Evolutionary conservation across 2,888 invertebrate genomes (phyloP).

Genomic region (Hartigia nigra): DNA sequence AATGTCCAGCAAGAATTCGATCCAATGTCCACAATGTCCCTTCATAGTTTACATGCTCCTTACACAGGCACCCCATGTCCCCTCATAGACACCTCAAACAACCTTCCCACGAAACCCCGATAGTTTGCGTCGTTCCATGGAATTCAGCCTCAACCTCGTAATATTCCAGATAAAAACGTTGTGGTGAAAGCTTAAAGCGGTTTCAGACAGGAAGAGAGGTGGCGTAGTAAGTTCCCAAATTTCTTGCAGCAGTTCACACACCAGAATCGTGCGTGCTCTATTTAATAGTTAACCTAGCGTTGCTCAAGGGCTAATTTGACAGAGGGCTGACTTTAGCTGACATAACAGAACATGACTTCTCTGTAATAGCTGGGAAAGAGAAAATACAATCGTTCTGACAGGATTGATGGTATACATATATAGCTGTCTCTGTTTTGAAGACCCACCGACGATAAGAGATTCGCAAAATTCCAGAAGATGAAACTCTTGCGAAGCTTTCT

Average conservation of each 20-base stretch:
- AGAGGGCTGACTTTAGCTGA: not conserved
- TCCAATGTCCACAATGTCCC: conserved; percentile 42
- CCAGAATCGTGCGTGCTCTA: not conserved
- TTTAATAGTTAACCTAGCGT: not conserved
- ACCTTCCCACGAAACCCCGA: not conserved
- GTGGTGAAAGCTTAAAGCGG: not conserved
- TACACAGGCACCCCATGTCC: not conserved
- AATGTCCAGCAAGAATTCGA: conserved; percentile 47
- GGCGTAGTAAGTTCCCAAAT: not conserved
- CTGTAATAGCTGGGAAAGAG: too few relatives aligned
- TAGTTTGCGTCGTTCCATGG: not conserved
- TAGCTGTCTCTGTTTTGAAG: not conserved
- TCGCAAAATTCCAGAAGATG: not conserved
- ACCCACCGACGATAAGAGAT: not conserved
- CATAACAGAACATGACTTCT: too few relatives aligned
- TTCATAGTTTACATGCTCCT: conserved; percentile 47
- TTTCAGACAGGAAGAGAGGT: not conserved
- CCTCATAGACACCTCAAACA: not conserved
- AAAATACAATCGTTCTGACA: not conserved
- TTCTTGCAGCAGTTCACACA: not conserved
- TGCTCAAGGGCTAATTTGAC: not conserved
- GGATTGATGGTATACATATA: not conserved
- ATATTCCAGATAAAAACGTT: conserved; percentile 10
- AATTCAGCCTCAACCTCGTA: not conserved
- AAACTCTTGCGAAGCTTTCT: not conserved